A percentile compares a stretch with the other conserved stretches of the same genome.
Evolutionary conservation across 53 echinoderm and acorn worm species (phyloP).

Genomic region (Glandiceps talaboti): DNA sequence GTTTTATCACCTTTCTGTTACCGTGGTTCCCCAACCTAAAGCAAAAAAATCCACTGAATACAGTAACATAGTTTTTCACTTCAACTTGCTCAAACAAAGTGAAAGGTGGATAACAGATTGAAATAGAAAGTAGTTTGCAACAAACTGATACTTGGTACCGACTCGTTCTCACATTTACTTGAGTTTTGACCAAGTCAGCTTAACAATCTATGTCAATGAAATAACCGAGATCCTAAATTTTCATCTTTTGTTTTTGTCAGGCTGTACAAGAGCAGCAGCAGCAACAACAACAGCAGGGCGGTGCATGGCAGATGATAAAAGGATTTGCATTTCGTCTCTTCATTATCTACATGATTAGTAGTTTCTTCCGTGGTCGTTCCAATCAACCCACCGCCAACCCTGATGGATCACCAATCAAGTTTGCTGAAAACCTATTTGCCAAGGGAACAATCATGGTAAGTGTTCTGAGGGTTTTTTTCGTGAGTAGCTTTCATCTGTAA

Average conservation of each 20-base stretch:
- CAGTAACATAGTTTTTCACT: too few relatives aligned
- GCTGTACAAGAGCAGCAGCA: slow-evolving; percentile 13
- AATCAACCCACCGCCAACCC: slow-evolving; percentile 22
- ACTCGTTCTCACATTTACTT: background rate
- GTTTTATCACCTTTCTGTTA: too few relatives aligned
- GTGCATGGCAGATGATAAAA: slow-evolving; percentile 76
- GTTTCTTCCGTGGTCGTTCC: slow-evolving; percentile 64
- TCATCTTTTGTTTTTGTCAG: background rate
- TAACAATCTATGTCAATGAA: background rate
- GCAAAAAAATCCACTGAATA: too few relatives aligned
- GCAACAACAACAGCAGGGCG: slow-evolving; percentile 49
- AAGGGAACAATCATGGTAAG: slow-evolving; percentile 77
- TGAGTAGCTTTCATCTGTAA: too few relatives aligned
- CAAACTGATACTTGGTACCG: too few relatives aligned
- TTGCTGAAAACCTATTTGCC: slow-evolving; percentile 51
- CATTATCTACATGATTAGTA: slow-evolving; percentile 88
- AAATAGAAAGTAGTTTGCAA: too few relatives aligned
- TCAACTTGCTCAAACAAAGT: too few relatives aligned
- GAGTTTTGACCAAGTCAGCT: background rate
- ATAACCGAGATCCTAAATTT: background rate
- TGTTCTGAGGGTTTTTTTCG: too few relatives aligned
- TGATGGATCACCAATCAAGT: slow-evolving; percentile 11
- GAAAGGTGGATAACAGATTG: too few relatives aligned
- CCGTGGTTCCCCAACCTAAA: too few relatives aligned
- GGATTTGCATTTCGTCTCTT: slow-evolving; percentile 91